phyloP scores from a whole-genome alignment of 2,888 invertebrate genomes.

The Fragum whitleyi region DNA sequence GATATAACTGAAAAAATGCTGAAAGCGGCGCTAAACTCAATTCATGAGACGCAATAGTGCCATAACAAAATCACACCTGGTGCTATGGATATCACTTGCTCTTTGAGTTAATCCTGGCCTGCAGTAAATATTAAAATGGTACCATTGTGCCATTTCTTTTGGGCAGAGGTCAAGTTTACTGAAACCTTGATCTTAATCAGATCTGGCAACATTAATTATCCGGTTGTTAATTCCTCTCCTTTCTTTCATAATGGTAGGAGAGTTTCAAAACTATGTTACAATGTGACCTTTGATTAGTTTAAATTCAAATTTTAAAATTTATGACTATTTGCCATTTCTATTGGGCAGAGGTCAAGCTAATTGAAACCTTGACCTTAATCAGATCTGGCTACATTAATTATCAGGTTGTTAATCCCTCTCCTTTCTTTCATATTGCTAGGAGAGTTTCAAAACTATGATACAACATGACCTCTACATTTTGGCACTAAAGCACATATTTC shows the following conservation, averaged over 20 bases:
- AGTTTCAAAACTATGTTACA: background rate
- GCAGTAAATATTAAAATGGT: too few relatives aligned
- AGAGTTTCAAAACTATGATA: constrained; percentile 2
- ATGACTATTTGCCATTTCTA: background rate
- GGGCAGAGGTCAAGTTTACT: constrained; percentile 1
- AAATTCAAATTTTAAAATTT: too few relatives aligned
- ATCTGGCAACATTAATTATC: background rate
- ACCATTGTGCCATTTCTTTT: constrained; percentile 13
- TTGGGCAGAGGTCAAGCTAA: constrained; percentile 8
- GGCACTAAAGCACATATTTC: too few relatives aligned
- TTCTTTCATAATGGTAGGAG: background rate
- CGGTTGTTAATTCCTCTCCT: background rate
- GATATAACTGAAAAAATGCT: too few relatives aligned
- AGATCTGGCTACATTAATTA: background rate
- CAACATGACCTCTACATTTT: too few relatives aligned
- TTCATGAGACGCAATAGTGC: too few relatives aligned
- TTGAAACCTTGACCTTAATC: background rate
- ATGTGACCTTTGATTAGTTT: too few relatives aligned
- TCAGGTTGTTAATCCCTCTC: background rate
- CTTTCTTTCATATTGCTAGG: background rate
- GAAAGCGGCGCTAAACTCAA: too few relatives aligned
- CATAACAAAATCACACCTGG: too few relatives aligned
- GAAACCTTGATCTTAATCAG: background rate
- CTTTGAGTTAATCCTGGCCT: too few relatives aligned
- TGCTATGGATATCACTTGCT: too few relatives aligned